Base-by-base conservation (phyloP, 2,888 invertebrate genomes). In the Charanyca ferruginea region DNA sequence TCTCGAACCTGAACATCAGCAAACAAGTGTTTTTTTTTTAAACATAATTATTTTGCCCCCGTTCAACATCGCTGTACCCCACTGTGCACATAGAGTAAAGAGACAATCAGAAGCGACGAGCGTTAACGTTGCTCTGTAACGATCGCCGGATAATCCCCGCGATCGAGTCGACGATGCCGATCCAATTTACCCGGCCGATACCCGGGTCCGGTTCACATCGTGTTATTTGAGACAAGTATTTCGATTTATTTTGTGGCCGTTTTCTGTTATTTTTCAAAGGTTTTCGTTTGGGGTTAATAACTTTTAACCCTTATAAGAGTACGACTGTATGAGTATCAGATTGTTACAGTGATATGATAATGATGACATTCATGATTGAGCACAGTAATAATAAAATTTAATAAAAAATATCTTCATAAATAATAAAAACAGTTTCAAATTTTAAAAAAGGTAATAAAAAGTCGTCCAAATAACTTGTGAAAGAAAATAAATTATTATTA, bases 21-120 rank as follows among this genome's bases (percentile, higher is more conserved):
- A 28, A 5, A 28, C 8, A 11, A 3, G 13, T 13, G n/a, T n/a
- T n/a, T 0, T 35, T 35, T 7, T 35, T 35, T 11, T 13, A 13
- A 38, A 9, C 38, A 16, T 16, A 48, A 28, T 13, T 22, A 58
- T 42, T 45, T 52, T 68, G 23, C 23, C 28, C 13, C 3, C 0
- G 0, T 25, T 25, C 3, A 41, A 64, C 42, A 53, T 32, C 16
- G 5, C 13, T 18, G 25, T 20, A 58, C 13, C 75, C 68, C 82
- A 81, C 80, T 51, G 77, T 83, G 85, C 79, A 69, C 83, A 84
- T 77, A 85, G 84, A 86, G 81, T 79, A 80, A 82, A 79, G 85
- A 86, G 84, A 87, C 88, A 89, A 89, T 89, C 88, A 89, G 86
- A 88, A 81, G 80, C 85, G 85, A 84, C 84, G 71, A 78, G 73